Evolutionary conservation across 1,140 invertebrate genomes (phyloP).

Genomic region (Hypothenemus hampei): DNA sequence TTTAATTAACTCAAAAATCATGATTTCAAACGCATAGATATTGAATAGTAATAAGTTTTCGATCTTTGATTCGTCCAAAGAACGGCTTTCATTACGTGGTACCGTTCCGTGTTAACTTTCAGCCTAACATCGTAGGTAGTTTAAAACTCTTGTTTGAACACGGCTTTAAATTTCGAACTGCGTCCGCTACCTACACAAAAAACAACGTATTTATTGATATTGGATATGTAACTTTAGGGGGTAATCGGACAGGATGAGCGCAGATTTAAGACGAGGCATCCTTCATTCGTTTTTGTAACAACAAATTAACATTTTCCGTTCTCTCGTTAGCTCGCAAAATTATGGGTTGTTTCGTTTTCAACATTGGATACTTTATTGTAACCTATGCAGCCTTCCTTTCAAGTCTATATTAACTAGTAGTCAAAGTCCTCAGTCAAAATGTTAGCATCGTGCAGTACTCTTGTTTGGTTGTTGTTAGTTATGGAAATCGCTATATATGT

Average conservation of each 20-base stretch:
- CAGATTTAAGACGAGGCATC: slow-evolving; percentile 20
- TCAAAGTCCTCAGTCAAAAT: too few species aligned
- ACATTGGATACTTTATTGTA: too few species aligned
- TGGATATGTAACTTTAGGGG: slow-evolving; percentile 30
- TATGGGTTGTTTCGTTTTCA: too few species aligned
- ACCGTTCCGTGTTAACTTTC: slow-evolving; percentile 14
- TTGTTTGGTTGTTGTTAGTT: too few species aligned
- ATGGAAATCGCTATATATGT: too few species aligned
- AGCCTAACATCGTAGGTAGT: slow-evolving; percentile 28
- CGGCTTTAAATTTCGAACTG: slow-evolving; percentile 23
- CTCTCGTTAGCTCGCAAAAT: slow-evolving; percentile 12
- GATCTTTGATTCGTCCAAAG: background rate
- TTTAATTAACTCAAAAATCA: background rate
- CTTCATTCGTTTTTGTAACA: slow-evolving; percentile 22
- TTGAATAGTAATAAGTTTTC: background rate
- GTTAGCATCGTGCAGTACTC: too few species aligned
- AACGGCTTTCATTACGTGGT: slow-evolving; percentile 7
- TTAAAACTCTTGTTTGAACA: slow-evolving; percentile 29
- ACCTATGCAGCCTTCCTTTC: too few species aligned
- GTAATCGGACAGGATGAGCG: slow-evolving; percentile 21
- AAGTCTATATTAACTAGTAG: too few species aligned
- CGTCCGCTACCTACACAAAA: slow-evolving; percentile 28
- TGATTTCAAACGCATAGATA: background rate
- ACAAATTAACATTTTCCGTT: slow-evolving; percentile 23
- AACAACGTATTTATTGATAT: slow-evolving; percentile 30